A percentile compares a stretch with the other conserved stretches of the same genome.
These are phyloP conservation scores for Allolobophora icterica DNA, from an alignment of 2,888 invertebrate genomes.

Conservation along the genomic window DNA sequence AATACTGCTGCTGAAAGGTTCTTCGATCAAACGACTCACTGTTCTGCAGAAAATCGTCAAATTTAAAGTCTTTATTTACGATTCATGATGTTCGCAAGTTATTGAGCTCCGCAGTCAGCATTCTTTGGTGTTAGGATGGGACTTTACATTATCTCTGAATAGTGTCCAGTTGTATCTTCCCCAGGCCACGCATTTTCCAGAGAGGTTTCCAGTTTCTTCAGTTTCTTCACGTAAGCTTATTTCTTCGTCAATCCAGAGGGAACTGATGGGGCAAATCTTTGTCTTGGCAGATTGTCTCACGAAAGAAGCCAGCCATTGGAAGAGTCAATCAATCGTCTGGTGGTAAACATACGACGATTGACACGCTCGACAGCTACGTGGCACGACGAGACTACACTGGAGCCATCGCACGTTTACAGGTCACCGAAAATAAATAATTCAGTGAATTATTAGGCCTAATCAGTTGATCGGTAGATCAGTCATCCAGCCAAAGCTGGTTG, in stretches of 20 bases:
- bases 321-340: background rate
- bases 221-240: too few relatives aligned
- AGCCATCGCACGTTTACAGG: background rate
- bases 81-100: background rate
- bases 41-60: background rate
- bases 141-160: background rate
- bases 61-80: background rate
- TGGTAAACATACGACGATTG: background rate
- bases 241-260: too few relatives aligned
- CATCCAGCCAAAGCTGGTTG: background rate
- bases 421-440: background rate
- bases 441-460: background rate
- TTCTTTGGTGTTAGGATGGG: background rate
- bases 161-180: background rate
- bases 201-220: too few relatives aligned
- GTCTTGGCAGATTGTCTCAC: conserved; percentile 20
- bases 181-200: background rate
- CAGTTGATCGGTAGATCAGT: background rate
- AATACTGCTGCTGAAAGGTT: background rate
- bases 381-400: background rate
- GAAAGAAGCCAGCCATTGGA: background rate
- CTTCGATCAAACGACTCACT: background rate
- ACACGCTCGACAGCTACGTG: background rate
- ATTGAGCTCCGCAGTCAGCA: background rate
- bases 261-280: too few relatives aligned